phyloP scores from a whole-genome alignment of 2,797 vertebrate species.

The Carapus acus region DNA sequence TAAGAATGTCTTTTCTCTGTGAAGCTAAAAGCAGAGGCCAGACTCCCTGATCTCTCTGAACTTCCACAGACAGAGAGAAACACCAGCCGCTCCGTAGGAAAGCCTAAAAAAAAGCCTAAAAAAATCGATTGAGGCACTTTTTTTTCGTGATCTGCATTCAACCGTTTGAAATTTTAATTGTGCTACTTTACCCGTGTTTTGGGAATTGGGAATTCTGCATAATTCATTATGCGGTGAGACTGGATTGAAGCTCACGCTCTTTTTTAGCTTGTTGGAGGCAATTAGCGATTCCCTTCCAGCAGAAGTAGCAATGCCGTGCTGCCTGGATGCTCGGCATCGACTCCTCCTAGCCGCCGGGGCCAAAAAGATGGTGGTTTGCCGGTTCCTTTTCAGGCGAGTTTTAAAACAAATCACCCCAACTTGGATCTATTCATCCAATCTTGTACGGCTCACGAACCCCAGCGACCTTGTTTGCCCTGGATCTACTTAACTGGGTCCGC shows the following conservation, averaged over 20 bases:
- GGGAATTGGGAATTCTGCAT: constrained; percentile 36
- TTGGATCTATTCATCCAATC: constrained; percentile 10
- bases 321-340: neutral
- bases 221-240: constrained; percentile 41
- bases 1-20: no score
- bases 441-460: constrained; percentile 42
- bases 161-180: constrained; percentile 28
- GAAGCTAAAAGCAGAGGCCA: no score
- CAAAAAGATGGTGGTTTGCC: constrained; percentile 15
- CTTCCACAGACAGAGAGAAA: neutral
- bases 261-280: constrained; percentile 25
- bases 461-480: constrained; percentile 30
- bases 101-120: neutral
- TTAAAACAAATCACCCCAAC: constrained; percentile 8
- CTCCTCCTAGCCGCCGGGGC: neutral
- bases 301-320: constrained; percentile 14
- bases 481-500: constrained; percentile 41
- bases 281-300: constrained; percentile 17
- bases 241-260: constrained; percentile 16
- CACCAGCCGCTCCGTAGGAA: no score
- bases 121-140: constrained; percentile 14
- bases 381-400: neutral
- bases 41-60: constrained; percentile 3
- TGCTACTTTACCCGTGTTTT: constrained; percentile 34
- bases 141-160: constrained; percentile 5